phyloP scores from a whole-genome alignment of 2,113 vertebrate species.

The Sinocyclocheilus rhinocerous region DNA sequence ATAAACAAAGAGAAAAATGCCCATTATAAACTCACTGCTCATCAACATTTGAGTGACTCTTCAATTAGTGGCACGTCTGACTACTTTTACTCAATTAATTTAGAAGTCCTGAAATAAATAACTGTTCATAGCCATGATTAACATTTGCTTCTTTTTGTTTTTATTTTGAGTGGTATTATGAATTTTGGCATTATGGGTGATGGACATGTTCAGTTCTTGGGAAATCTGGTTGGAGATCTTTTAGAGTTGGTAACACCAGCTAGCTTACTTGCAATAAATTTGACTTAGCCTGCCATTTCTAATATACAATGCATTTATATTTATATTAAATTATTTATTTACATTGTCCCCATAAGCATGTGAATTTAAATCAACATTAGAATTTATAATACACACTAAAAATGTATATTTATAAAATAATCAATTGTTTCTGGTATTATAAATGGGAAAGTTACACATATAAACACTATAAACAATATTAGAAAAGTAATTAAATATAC shows the following conservation, averaged over 20 bases:
- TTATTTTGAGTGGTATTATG: not conserved
- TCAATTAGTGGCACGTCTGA: not conserved
- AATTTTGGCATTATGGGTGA: not conserved
- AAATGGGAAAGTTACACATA: not conserved
- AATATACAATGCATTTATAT: not conserved
- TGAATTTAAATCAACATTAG: not conserved
- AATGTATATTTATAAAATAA: not conserved
- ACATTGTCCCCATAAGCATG: not conserved
- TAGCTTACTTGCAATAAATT: not conserved
- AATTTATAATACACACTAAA: not conserved
- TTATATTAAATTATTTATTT: not conserved
- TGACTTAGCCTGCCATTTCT: not conserved
- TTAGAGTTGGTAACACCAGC: not conserved
- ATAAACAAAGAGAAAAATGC: conserved; percentile 41
- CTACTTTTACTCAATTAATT: not conserved
- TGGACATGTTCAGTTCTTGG: not conserved
- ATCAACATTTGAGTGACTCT: not conserved
- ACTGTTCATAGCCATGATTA: not conserved
- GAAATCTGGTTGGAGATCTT: no score
- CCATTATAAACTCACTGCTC: not conserved
- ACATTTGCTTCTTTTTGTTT: no score
- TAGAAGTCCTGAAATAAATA: not conserved
- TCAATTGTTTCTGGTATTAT: not conserved
- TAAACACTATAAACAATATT: not conserved
- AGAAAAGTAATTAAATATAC: not conserved